Percentiles rank a stretch among this genome's conserved stretches.
These are phyloP conservation scores for Simalia tracyae DNA, from an alignment of 2,797 vertebrate genomes.

Conservation along the genomic window DNA sequence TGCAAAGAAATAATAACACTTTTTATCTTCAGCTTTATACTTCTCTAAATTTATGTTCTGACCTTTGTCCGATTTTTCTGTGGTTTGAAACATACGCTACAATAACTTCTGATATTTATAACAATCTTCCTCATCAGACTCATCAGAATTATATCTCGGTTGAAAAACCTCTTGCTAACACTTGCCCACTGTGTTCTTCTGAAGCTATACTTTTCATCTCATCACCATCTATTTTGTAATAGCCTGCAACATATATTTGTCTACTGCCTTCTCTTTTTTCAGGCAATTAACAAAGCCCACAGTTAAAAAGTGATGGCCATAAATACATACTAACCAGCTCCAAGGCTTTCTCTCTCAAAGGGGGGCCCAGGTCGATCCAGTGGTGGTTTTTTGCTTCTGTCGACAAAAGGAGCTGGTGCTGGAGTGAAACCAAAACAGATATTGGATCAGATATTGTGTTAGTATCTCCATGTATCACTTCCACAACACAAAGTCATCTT, in stretches of 20 bases:
- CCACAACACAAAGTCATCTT: neutral
- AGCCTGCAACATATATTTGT: neutral
- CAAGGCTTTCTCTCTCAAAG: constrained; percentile 69
- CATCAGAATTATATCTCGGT: neutral
- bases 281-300: neutral
- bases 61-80: neutral
- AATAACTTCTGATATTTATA: neutral
- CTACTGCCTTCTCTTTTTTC: neutral
- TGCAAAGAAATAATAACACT: neutral
- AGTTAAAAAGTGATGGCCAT: accelerated
- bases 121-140: accelerated
- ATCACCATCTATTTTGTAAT: neutral
- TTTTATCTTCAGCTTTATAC: neutral
- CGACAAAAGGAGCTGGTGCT: constrained; percentile 75
- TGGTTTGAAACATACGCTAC: constrained; percentile 16
- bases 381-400: constrained; percentile 82
- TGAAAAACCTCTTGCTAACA: neutral
- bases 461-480: neutral
- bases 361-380: constrained; percentile 68
- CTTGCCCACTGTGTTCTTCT: neutral
- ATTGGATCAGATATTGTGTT: constrained; percentile 13
- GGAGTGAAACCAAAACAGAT: constrained; percentile 32
- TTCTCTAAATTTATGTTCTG: accelerated
- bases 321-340: constrained; percentile 65
- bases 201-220: neutral